phyloP scores from a whole-genome alignment of 2,888 invertebrate genomes.

The Tridacna gigas region DNA sequence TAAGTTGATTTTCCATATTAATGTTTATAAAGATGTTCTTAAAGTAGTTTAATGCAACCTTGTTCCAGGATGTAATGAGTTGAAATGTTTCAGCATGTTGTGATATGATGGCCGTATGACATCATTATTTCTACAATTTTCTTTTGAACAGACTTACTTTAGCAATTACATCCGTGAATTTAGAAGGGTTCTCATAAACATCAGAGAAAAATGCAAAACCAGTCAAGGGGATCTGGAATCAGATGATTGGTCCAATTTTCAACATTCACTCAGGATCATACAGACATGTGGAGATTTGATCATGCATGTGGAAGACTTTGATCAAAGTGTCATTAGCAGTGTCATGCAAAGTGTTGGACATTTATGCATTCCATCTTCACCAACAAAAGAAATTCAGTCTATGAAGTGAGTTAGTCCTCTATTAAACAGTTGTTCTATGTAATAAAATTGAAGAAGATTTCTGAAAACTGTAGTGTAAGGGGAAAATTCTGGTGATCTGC shows the following conservation, averaged over 20 bases:
- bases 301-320: constrained; percentile 89
- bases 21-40: too few species aligned
- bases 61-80: too few species aligned
- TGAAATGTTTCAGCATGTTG: too few species aligned
- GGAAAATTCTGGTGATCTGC: too few species aligned
- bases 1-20: too few species aligned
- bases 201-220: constrained; percentile 84
- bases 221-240: constrained; percentile 65
- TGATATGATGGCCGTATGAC: too few species aligned
- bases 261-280: constrained; percentile 84
- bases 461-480: too few species aligned
- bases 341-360: constrained; percentile 86
- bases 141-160: constrained; percentile 86
- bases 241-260: constrained; percentile 84
- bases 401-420: constrained; percentile 53
- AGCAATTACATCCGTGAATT: constrained; percentile 89
- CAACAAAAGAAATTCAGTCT: constrained; percentile 66
- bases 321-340: constrained; percentile 88
- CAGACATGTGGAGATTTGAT: constrained; percentile 87
- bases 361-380: constrained; percentile 71
- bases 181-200: constrained; percentile 88
- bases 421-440: too few species aligned
- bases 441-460: too few species aligned
- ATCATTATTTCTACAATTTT: background rate
- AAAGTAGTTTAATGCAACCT: too few species aligned